These are phyloP conservation scores for Cricetomys ansorgei DNA, from an alignment of 2,113 vertebrate species.

Conservation along the genomic window DNA sequence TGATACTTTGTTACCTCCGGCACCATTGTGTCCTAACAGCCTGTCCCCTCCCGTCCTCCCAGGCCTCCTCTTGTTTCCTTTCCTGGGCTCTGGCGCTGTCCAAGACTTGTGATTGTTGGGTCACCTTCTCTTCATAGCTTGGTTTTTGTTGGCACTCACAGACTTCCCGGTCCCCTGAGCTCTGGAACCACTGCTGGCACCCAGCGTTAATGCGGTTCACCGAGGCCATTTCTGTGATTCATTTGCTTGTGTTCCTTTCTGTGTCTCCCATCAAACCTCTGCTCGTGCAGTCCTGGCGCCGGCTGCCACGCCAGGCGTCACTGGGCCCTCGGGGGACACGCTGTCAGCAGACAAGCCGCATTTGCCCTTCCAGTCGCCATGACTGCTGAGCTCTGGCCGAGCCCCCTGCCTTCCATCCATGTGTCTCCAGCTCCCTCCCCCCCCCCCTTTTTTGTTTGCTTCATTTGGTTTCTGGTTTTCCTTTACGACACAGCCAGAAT, in stretches of 20 bases:
- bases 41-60: conserved; percentile 73
- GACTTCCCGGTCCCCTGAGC: conserved; percentile 72
- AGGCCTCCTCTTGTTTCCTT: conserved; percentile 79
- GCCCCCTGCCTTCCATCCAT: neutral
- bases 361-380: accelerated
- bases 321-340: accelerated
- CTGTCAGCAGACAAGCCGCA: accelerated
- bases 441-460: neutral
- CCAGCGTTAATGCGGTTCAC: conserved; percentile 1
- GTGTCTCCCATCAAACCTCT: neutral
- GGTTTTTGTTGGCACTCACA: conserved; percentile 52
- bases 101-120: conserved; percentile 87
- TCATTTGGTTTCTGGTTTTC: neutral
- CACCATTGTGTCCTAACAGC: conserved; percentile 65
- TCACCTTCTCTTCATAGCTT: conserved; percentile 83
- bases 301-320: neutral
- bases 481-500: conserved; percentile 58
- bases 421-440: neutral
- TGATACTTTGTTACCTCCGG: conserved; percentile 74
- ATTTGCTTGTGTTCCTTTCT: neutral
- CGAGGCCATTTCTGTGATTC: neutral
- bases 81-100: conserved; percentile 69
- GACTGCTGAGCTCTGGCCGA: neutral
- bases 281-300: neutral
- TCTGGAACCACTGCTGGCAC: conserved; percentile 55